phyloP scores from a whole-genome alignment of 2,888 invertebrate genomes.

The Trichogramma evanescens region DNA sequence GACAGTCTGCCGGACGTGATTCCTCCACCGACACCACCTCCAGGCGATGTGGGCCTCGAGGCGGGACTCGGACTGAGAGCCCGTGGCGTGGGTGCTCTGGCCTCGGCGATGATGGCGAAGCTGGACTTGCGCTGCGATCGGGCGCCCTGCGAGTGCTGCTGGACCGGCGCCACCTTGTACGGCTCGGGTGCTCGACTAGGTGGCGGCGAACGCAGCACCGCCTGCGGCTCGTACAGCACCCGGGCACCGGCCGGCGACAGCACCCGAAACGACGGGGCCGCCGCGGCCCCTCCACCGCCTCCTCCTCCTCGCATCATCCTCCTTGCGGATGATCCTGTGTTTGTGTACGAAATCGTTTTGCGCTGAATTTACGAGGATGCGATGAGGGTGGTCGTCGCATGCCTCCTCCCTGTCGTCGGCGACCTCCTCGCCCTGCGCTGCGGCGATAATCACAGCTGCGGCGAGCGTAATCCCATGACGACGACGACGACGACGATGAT shows the following conservation, averaged over 20 bases:
- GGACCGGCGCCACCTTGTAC: conserved; percentile 37
- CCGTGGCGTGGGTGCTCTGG: conserved; percentile 44
- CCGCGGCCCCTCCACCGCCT: conserved; percentile 21
- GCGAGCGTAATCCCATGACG: too few relatives aligned
- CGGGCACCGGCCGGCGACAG: conserved; percentile 22
- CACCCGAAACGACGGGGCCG: conserved; percentile 37
- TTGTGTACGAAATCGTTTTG: too few relatives aligned
- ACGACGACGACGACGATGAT: too few relatives aligned
- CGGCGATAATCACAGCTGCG: too few relatives aligned
- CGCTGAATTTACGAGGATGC: too few relatives aligned
- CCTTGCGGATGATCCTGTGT: too few relatives aligned
- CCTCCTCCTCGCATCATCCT: conserved; percentile 23
- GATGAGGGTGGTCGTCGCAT: too few relatives aligned
- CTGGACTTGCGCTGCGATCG: conserved; percentile 61
- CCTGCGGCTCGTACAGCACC: conserved; percentile 5
- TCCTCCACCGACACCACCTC: conserved; percentile 48
- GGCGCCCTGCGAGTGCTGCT: conserved; percentile 43
- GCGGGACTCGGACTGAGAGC: not conserved
- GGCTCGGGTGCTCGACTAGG: conserved; percentile 42
- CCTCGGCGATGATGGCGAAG: conserved; percentile 63
- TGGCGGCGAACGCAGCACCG: conserved; percentile 33
- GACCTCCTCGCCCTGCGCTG: too few relatives aligned
- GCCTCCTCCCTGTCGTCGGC: too few relatives aligned
- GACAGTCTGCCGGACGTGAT: conserved; percentile 51
- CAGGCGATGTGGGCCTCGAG: not conserved